A percentile compares a stretch with the other conserved stretches of the same genome.
Conservation (phyloP, 1,140 invertebrate species). For the Macrosteles quadrilineatus region DNA sequence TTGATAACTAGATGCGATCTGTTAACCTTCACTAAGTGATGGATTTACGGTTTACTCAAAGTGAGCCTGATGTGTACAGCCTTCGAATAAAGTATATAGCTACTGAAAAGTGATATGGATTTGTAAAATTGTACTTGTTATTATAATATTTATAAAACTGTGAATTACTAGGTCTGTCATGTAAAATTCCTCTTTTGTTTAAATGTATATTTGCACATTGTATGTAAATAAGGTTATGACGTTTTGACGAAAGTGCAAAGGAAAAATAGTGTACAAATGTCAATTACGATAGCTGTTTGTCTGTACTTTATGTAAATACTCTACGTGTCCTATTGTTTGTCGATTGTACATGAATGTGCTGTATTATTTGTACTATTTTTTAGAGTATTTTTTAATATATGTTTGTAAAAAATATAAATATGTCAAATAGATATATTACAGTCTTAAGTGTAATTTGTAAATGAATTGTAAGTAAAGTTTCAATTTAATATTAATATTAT, state of each 20-base stretch:
- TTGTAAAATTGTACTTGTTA: neutral
- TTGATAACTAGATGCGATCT: constrained; percentile 29
- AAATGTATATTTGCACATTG: constrained; percentile 45
- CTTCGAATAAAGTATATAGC: neutral
- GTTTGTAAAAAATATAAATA: constrained; percentile 49
- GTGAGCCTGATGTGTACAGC: constrained; percentile 37
- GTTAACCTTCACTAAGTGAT: constrained; percentile 44
- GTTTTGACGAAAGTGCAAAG: constrained; percentile 42
- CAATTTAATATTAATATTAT: constrained; percentile 51
- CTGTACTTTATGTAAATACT: constrained; percentile 59
- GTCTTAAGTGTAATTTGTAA: constrained; percentile 53
- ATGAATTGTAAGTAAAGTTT: constrained; percentile 52
- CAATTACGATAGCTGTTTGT: constrained; percentile 51
- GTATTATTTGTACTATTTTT: constrained; percentile 45
- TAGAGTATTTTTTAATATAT: constrained; percentile 52
- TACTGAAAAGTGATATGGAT: constrained; percentile 8
- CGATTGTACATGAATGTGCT: constrained; percentile 38
- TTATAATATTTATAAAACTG: constrained; percentile 22
- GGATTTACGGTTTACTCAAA: constrained; percentile 39
- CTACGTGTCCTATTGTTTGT: constrained; percentile 44
- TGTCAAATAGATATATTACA: constrained; percentile 49
- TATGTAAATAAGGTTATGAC: constrained; percentile 41
- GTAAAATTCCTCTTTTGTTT: constrained; percentile 33
- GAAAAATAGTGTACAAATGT: constrained; percentile 54
- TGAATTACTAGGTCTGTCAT: constrained; percentile 34